Evolutionary conservation across 2,797 vertebrate genomes (phyloP).

Genomic region (Tympanoctomys barrerae): DNA sequence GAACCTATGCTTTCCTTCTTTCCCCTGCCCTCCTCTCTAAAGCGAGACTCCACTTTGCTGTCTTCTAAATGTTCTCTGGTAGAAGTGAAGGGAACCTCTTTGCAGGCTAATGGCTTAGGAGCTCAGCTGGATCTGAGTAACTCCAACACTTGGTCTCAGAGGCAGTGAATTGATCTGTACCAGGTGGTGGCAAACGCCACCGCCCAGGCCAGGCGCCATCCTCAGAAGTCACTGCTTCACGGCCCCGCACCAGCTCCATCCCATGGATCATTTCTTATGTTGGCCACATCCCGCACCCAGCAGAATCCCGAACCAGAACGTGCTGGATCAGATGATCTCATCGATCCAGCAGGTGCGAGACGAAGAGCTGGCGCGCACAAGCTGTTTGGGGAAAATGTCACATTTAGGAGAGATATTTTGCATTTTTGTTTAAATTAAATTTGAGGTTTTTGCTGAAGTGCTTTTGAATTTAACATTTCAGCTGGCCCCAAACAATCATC

Average conservation of each 20-base stretch:
- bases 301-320: background rate
- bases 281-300: background rate
- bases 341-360: background rate
- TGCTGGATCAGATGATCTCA: background rate
- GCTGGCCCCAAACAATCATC: background rate
- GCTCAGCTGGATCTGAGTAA: constrained; percentile 19
- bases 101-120: constrained; percentile 38
- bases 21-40: background rate
- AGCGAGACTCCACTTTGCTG: background rate
- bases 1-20: background rate
- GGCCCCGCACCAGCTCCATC: constrained; percentile 53
- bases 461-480: background rate
- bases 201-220: background rate
- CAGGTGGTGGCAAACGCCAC: constrained; percentile 57
- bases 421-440: constrained; percentile 7
- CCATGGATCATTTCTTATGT: constrained; percentile 10
- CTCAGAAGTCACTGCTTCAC: constrained; percentile 60
- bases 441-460: constrained; percentile 24
- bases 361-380: accelerated
- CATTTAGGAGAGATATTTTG: background rate
- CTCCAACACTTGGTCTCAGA: constrained; percentile 41
- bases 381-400: background rate
- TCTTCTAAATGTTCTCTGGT: background rate
- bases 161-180: constrained; percentile 60
- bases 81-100: constrained; percentile 1